Evolutionary conservation across 64 coral and sea anemone genomes (phyloP), one percentile per base, ranked within the genome.

Genomic region (Montipora efflorescens): DNA sequence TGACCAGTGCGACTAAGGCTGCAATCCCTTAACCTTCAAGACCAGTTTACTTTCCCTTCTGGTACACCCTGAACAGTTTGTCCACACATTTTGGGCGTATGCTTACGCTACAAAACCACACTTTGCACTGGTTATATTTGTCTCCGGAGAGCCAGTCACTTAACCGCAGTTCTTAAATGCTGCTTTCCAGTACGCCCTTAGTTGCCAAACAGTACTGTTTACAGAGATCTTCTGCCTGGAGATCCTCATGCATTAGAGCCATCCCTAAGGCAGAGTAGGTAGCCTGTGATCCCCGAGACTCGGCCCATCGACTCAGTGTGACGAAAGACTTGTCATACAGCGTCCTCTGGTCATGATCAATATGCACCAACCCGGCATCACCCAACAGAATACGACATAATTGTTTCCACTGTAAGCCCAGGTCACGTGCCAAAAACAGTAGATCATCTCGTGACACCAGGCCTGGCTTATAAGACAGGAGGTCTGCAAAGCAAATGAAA

Each of bases 311-410:
- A 52, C 5, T 23, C 62, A 86, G 47, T 10, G 19, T 71, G 18
- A 5, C 61, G 10, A 50, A 86, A 64, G 64, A 86, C 46, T 86
- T 86, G 16, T 86, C 82, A 86, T 12, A 72, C 18, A 86, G 44
- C 3, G 0, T 51, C 18, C n/a, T 50, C 12, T 86, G 7, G 44
- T 86, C 82, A 11, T 48, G 13, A 21, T 86, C 66, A 71, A 86
- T 86, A 3, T 86, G 82, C 45, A 48, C 46, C 16, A 48, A 1
- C 7, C 49, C 6, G 19, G 47, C 45, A 4, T 50, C 66, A 12
- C 10, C 47, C 16, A 86, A 21, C 64, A 86, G 46, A 71, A 86
- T 71, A 45, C 82, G 66, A 15, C 82, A 67, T 45, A 86, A 72
- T 5, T 4, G 2, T 7, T 50, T n/a, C 82, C 82, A 86, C 46